A percentile compares a stretch with the other conserved stretches of the same genome.
Evolutionary conservation across 2,113 vertebrate species (phyloP).

Genomic region (Porphyrio hochstetteri): DNA sequence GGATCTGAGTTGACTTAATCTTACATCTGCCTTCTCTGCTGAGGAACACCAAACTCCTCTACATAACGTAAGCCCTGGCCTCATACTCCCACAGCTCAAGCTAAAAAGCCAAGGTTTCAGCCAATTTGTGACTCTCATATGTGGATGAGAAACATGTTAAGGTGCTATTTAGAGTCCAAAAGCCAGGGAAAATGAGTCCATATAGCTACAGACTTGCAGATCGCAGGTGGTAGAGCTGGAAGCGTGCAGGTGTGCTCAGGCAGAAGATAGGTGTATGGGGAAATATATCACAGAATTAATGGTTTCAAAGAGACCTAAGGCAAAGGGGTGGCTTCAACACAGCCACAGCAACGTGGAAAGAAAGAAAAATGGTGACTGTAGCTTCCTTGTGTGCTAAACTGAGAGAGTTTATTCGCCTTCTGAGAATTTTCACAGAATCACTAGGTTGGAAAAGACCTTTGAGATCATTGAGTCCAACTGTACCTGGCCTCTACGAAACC

Average conservation of each 20-base stretch:
- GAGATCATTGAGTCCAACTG: no score
- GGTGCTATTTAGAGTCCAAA: background rate
- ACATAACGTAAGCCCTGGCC: background rate
- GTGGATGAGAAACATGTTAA: background rate
- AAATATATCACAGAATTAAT: background rate
- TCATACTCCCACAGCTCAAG: background rate
- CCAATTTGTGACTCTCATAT: background rate
- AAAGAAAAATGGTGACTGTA: background rate
- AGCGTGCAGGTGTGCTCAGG: background rate
- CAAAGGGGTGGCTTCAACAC: background rate
- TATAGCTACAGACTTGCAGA: background rate
- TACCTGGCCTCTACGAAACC: no score
- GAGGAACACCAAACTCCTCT: background rate
- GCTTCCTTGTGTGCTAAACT: background rate
- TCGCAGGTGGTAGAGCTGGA: background rate
- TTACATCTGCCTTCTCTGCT: background rate
- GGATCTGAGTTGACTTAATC: background rate
- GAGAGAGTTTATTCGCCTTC: background rate
- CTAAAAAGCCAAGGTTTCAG: background rate
- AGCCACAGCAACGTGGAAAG: background rate
- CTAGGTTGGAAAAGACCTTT: no score
- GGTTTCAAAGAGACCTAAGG: background rate
- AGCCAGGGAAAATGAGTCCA: background rate
- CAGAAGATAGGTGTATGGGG: background rate
- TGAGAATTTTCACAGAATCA: background rate